Evolutionary conservation across 1,140 invertebrate species (phyloP), one percentile per base, ranked within the genome.

Genomic region (Polypedilum vanderplanki): DNA sequence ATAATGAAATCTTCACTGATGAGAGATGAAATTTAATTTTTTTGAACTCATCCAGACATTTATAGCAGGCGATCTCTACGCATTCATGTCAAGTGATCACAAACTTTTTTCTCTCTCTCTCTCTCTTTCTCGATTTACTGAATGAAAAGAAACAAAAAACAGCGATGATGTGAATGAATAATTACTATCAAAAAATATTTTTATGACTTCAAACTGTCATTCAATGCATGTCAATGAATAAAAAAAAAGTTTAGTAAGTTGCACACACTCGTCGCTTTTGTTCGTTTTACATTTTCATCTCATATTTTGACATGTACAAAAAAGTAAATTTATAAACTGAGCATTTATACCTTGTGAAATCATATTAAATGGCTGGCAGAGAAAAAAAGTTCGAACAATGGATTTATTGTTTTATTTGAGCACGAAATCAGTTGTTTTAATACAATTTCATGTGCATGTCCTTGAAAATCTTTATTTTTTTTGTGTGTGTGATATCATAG

Each of bases 321-420:
- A 9, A 57, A n/a, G n/a, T n/a, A 57, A n/a, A 57, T 4, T n/a
- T 12, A 57, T 57, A 57, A 57, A 57, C 46, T 57, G 46, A 57
- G 46, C 46, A 57, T 57, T 57, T 57, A 57, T n/a, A 12, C 3
- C n/a, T 57, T 57, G 46, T n/a, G 46, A 57, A 57, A 57, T 57
- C 46, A 57, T 57, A 57, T 57, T 57, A 57, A 57, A 57, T 57
- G 46, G 46, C n/a, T 57, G 46, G 15, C 46, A 57, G 46, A n/a
- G 46, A 15, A 57, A 57, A 57, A 57, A n/a, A 12, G n/a, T 57
- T n/a, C 12, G n/a, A 57, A 57, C 46, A 57, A 57, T 57, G 10
- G 46, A n/a, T n/a, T 57, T 57, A 57, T 57, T 57, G 46, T 57
- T 57, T 57, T 12, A 12, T 57, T n/a, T 57, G 46, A 57, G n/a